Percentiles rank a stretch among this genome's conserved stretches.
phyloP scores from a whole-genome alignment of 2,113 vertebrate genomes.

The Marmota monax region DNA sequence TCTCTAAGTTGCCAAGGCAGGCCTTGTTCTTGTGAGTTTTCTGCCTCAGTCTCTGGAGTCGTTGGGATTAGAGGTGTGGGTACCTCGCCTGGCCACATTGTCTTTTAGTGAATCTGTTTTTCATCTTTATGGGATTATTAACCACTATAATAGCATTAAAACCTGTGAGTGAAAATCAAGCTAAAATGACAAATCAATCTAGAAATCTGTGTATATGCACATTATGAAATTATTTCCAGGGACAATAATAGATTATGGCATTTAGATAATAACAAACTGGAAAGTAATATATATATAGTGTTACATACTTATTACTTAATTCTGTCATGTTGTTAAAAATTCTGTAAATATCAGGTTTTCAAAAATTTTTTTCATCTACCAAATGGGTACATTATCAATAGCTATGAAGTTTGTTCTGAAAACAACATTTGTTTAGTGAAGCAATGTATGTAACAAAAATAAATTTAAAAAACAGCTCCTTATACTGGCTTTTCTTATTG shows the following conservation, averaged over 20 bases:
- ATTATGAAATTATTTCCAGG: background rate
- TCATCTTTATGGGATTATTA: background rate
- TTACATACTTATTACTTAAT: background rate
- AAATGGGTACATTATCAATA: background rate
- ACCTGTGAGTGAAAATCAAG: constrained; percentile 28
- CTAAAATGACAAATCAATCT: constrained; percentile 21
- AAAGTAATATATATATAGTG: background rate
- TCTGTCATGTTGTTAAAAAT: background rate
- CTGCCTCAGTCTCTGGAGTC: too few species aligned
- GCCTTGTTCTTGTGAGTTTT: too few species aligned
- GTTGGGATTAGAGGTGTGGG: too few species aligned
- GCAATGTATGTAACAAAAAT: background rate
- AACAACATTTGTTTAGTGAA: background rate
- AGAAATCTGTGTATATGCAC: background rate
- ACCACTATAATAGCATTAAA: background rate
- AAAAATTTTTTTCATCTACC: background rate
- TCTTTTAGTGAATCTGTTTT: constrained; percentile 20
- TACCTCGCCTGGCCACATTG: background rate
- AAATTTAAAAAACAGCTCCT: background rate
- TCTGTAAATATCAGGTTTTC: background rate
- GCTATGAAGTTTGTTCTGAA: background rate
- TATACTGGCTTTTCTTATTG: background rate
- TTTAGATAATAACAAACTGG: constrained; percentile 19
- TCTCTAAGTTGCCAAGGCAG: too few species aligned
- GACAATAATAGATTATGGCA: background rate